Evolutionary conservation across 2,113 vertebrate genomes (phyloP), one percentile per base, ranked within the genome.

Genomic region (Callionymus lyra): DNA sequence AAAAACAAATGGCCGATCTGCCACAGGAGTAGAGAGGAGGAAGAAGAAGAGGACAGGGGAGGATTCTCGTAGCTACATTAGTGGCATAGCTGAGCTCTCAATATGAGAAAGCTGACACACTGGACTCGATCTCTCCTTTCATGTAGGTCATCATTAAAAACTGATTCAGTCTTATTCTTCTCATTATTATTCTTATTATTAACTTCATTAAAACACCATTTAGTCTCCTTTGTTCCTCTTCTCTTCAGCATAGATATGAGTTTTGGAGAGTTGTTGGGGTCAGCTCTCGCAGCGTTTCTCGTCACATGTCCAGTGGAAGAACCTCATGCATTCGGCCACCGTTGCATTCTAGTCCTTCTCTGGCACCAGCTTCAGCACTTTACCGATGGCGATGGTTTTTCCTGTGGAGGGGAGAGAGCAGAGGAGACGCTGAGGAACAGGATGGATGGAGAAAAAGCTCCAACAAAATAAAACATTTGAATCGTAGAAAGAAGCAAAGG

Each of bases 61-160:
- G 63, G 57, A 51, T 15, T 32, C 41, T 18, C 57, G 64, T 65
- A 78, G 89, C 90, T 90, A 92, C 89, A 93, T 87, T 88, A 90
- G 88, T 92, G 95, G 90, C 93, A 95, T 93, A 92, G 92, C 90
- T 89, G 87, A 96, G 93, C 92, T 97, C 95, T 98, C 95, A 98
- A 98, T 97, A 97, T 97, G 95, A 98, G 95, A 98, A 97, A 94
- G 91, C 94, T 90, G 91, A 91, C 92, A 90, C 88, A 91, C 92
- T 92, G 90, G 90, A 93, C 88, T 84, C 72, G 89, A 65, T 76
- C 76, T 74, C 69, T 75, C 64, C 6, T 69, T 76, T 73, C 38
- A 59, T 72, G 71, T 68, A 70, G 72, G 81, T 85, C 74, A 56
- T 80, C 63, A 64, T 75, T 81, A 82, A 82, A 83, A 84, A 81